Base-by-base conservation (phyloP, 1,140 invertebrate species). In the Philopotamus ludificatus region DNA sequence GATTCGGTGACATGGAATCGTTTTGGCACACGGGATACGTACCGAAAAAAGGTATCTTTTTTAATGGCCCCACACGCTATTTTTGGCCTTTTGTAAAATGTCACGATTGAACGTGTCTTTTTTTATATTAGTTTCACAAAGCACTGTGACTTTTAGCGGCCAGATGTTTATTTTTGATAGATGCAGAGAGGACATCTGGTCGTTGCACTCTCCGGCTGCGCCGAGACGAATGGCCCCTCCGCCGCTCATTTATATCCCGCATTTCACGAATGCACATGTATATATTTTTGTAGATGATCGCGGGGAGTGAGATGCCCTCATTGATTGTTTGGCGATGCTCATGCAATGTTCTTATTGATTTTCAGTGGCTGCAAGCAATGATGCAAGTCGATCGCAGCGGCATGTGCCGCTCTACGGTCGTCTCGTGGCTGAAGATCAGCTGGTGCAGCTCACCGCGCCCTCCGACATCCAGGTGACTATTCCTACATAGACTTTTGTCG, bases 321-420 rank as follows among this genome's bases (percentile, higher is more conserved):
- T 34, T 34, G n/a, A n/a, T 12, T 12, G 28, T 34, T 7, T 34
- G 12, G 28, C 28, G 28, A 34, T 4, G 12, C 28, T 4, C 4
- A 34, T 34, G 12, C 12, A 34, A 34, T 34, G 28, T 34, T 7
- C 4, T 34, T 34, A 12, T 34, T 34, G 12, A 34, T 34, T 34
- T 34, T 34, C 28, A 34, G 28, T 34, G 4, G 28, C 28, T 4
- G 28, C 28, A 34, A 51, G 77, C 39, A 39, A 42, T 79, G 70
- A 68, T 67, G 83, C 82, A 66, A 83, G 85, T 68, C 75, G 79
- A 71, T 65, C 63, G 49, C 77, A 80, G 61, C 82, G 85, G 70
- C 86, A 87, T 79, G 89, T 87, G 67, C 91, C 91, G 65, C 85
- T 94, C 66, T 94, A 94, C 76, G 92, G 92, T 50, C 86, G 92